Conservation (phyloP, 2,888 invertebrate genomes). For the Catocala sponsa region DNA sequence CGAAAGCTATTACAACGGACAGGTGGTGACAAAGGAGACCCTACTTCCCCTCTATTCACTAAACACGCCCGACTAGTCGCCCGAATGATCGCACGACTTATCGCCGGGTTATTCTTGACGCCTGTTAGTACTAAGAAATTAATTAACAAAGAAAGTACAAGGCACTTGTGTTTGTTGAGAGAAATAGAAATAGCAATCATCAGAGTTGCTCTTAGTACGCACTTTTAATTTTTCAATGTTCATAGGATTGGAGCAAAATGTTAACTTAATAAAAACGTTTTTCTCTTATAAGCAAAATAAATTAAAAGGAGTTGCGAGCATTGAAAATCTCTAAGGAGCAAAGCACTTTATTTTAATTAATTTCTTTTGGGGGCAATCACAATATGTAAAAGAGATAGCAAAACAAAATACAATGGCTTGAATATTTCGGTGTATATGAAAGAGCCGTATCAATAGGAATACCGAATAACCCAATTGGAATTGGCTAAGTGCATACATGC, state of each 20-base stretch:
- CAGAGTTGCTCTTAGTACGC: background rate
- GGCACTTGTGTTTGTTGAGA: slow-evolving; percentile 5
- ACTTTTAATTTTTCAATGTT: slow-evolving; percentile 11
- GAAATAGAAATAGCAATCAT: slow-evolving; percentile 12
- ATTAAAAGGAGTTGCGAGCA: slow-evolving; percentile 5
- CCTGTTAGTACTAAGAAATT: slow-evolving; percentile 15
- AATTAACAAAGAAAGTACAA: slow-evolving; percentile 16
- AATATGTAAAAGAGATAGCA: slow-evolving; percentile 10
- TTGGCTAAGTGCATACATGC: slow-evolving; percentile 60
- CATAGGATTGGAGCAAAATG: slow-evolving; percentile 5
- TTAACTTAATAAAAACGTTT: slow-evolving; percentile 15
- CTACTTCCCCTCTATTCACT: slow-evolving; percentile 75
- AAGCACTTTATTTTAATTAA: slow-evolving; percentile 17
- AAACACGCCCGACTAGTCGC: slow-evolving; percentile 56
- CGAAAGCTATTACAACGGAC: slow-evolving; percentile 82
- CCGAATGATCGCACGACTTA: slow-evolving; percentile 53
- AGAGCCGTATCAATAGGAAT: slow-evolving; percentile 36
- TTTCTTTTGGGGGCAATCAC: slow-evolving; percentile 11
- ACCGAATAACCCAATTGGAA: slow-evolving; percentile 60
- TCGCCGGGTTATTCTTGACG: slow-evolving; percentile 39
- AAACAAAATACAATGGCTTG: slow-evolving; percentile 15
- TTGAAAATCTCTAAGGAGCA: background rate
- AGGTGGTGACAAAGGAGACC: slow-evolving; percentile 84
- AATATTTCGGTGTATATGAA: slow-evolving; percentile 34
- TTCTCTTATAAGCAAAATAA: slow-evolving; percentile 6